phyloP scores from a whole-genome alignment of 2,888 invertebrate species.

The Aphelenchoides bicaudatus region DNA sequence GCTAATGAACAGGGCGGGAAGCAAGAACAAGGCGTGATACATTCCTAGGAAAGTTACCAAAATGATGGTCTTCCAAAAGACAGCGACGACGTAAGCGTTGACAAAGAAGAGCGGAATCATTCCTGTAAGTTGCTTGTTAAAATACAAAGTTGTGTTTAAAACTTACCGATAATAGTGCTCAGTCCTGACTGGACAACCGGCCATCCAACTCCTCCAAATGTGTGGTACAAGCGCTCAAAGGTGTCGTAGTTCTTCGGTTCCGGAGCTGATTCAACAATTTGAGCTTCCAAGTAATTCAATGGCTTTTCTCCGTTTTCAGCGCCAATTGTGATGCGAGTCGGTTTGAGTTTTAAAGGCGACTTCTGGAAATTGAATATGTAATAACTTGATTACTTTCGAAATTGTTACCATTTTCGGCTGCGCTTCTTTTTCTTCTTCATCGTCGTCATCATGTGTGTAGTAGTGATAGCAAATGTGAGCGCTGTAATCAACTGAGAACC shows the following conservation, averaged over 20 bases:
- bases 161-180: constrained; percentile 46
- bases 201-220: constrained; percentile 55
- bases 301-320: constrained; percentile 6
- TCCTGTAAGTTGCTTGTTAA: not conserved
- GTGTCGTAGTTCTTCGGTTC: no score
- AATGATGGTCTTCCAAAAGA: constrained; percentile 58
- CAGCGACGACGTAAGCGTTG: constrained; percentile 57
- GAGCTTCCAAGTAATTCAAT: no score
- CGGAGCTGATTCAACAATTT: no score
- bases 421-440: constrained; percentile 15
- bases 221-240: constrained; percentile 39
- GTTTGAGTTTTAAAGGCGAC: not conserved
- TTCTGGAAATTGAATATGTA: no score
- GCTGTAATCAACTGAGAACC: constrained; percentile 56
- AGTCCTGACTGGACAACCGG: constrained; percentile 56
- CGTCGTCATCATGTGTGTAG: constrained; percentile 47
- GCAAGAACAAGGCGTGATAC: constrained; percentile 53
- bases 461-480: constrained; percentile 57
- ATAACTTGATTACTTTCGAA: not conserved
- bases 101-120: constrained; percentile 57
- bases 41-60: constrained; percentile 52
- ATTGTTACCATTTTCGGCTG: not conserved
- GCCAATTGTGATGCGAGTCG: constrained; percentile 5
- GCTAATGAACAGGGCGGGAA: constrained; percentile 47
- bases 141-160: no score